Conservation (phyloP, 2,888 invertebrate species). For the Pseudococcus jackbeardsleyi region DNA sequence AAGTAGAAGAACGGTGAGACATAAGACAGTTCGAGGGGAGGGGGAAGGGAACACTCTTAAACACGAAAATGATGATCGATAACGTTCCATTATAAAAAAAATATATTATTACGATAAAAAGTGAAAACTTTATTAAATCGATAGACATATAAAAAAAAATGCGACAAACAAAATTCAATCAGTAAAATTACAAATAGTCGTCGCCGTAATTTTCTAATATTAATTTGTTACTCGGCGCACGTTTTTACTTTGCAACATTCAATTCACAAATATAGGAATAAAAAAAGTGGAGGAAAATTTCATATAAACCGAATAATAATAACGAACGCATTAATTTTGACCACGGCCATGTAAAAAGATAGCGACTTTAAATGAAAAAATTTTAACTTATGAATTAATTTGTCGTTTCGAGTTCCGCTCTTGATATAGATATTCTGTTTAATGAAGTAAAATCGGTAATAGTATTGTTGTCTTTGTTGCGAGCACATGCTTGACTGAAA, state of each 20-base stretch:
- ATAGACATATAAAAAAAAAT: slow-evolving; percentile 55
- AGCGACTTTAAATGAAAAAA: slow-evolving; percentile 48
- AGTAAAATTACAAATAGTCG: slow-evolving; percentile 46
- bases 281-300: not conserved
- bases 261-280: not conserved
- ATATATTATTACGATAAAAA: slow-evolving; percentile 55
- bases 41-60: not conserved
- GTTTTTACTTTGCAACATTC: not conserved
- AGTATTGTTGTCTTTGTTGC: not conserved
- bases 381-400: slow-evolving; percentile 48
- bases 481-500: slow-evolving; percentile 25
- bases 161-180: slow-evolving; percentile 56
- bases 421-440: not conserved
- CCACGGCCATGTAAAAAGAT: not conserved
- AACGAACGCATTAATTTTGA: slow-evolving; percentile 40
- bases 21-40: slow-evolving; percentile 22
- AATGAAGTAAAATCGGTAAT: not conserved
- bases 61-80: slow-evolving; percentile 47
- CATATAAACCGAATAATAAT: not conserved
- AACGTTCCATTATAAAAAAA: slow-evolving; percentile 56
- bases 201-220: slow-evolving; percentile 38
- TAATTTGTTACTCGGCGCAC: slow-evolving; percentile 51
- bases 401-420: slow-evolving; percentile 37
- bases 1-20: slow-evolving; percentile 43
- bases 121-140: slow-evolving; percentile 62